phyloP scores from a whole-genome alignment of 2,888 invertebrate genomes.

The Nyleta sp. region DNA sequence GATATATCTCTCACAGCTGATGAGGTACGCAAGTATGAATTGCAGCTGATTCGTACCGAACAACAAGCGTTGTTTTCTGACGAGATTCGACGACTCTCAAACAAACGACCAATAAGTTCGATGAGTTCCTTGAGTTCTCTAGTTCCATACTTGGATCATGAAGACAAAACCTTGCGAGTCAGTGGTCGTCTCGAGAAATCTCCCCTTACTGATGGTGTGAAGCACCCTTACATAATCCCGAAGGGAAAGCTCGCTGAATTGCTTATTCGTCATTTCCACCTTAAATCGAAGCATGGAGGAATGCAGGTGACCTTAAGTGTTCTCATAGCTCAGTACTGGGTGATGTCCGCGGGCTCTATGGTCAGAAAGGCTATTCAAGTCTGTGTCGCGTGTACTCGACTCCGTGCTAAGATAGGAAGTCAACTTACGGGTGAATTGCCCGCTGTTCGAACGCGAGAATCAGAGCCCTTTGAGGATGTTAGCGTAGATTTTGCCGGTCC shows the following conservation, averaged over 20 bases:
- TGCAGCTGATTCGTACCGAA: too few relatives aligned
- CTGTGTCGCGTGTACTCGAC: constrained; percentile 28
- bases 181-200: not conserved
- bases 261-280: not conserved
- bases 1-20: too few relatives aligned
- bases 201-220: not conserved
- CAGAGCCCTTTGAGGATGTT: constrained; percentile 39
- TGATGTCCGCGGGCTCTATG: constrained; percentile 26
- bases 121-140: not conserved
- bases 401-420: not conserved
- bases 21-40: too few relatives aligned
- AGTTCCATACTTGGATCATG: not conserved
- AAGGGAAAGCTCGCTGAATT: not conserved
- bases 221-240: not conserved
- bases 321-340: constrained; percentile 48
- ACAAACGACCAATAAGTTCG: not conserved
- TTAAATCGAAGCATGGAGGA: constrained; percentile 34
- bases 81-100: too few relatives aligned
- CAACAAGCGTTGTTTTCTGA: too few relatives aligned
- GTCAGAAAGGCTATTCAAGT: not conserved
- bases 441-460: not conserved
- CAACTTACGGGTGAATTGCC: constrained; percentile 70
- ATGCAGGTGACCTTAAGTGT: constrained; percentile 32
- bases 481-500: constrained; percentile 70
- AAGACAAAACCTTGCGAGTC: not conserved